Percentiles rank a stretch among this genome's conserved stretches.
Evolutionary conservation across 2,888 invertebrate species (phyloP).

Genomic region (Megaustenia siamemsis): DNA sequence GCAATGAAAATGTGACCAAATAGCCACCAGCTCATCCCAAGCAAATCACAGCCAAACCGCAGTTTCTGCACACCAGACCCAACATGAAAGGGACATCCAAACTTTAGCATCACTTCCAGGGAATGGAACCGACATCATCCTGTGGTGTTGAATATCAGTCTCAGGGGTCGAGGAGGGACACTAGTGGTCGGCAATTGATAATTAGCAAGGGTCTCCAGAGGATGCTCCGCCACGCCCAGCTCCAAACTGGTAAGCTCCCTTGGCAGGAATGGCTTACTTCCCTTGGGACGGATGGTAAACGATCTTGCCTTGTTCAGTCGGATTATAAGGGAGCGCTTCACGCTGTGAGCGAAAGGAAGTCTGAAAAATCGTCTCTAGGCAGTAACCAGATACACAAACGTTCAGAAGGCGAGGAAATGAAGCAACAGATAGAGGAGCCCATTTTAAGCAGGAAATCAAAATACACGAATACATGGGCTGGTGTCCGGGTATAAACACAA

Average conservation of each 20-base stretch:
- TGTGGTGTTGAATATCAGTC: constrained; percentile 36
- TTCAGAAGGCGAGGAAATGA: background rate
- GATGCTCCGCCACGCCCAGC: constrained; percentile 19
- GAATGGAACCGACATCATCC: background rate
- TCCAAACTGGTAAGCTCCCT: constrained; percentile 22
- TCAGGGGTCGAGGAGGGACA: background rate
- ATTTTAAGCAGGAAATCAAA: background rate
- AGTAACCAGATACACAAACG: constrained; percentile 25
- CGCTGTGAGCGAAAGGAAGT: background rate
- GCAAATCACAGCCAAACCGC: constrained; percentile 20
- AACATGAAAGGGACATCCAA: constrained; percentile 24
- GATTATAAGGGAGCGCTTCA: background rate
- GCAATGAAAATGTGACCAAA: background rate
- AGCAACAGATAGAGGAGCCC: background rate
- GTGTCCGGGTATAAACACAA: no score
- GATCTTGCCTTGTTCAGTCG: background rate
- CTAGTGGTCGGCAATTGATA: constrained; percentile 29
- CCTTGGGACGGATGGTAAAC: constrained; percentile 33
- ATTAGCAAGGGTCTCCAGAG: constrained; percentile 39
- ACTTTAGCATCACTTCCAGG: constrained; percentile 15
- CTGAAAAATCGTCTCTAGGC: background rate
- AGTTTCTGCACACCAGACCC: background rate
- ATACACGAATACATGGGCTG: no score
- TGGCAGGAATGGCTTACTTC: constrained; percentile 48
- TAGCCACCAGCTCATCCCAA: background rate